A percentile compares a stretch with the other conserved stretches of the same genome.
These are phyloP conservation scores for Eilema depressum DNA, from an alignment of 2,888 invertebrate genomes.

Conservation along the genomic window DNA sequence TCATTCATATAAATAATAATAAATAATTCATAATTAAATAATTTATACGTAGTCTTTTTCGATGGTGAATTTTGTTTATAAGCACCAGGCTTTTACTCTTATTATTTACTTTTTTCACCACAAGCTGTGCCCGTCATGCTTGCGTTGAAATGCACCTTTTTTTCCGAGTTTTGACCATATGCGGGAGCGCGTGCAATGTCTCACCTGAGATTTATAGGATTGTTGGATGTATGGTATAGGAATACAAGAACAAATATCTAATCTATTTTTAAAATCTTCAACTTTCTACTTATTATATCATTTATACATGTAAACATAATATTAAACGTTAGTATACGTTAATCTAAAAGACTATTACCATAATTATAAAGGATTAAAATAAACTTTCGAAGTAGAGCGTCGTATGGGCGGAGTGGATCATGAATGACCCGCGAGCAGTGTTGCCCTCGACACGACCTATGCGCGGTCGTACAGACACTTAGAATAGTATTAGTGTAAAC, in stretches of 20 bases:
- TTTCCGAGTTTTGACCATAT: not conserved
- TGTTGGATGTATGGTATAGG: not conserved
- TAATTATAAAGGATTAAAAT: slow-evolving; percentile 52
- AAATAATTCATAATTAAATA: too few species aligned
- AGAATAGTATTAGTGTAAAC: slow-evolving; percentile 57
- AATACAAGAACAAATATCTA: not conserved
- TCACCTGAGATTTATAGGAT: not conserved
- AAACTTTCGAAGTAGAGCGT: slow-evolving; percentile 68
- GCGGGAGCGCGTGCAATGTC: not conserved
- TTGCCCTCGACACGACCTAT: slow-evolving; percentile 68
- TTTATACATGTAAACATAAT: not conserved
- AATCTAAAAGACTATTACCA: slow-evolving; percentile 26
- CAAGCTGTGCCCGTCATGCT: not conserved
- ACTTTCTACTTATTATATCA: not conserved
- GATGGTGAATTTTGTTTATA: not conserved
- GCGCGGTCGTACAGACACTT: slow-evolving; percentile 63
- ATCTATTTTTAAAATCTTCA: not conserved
- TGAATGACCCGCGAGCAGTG: slow-evolving; percentile 72
- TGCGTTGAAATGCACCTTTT: not conserved
- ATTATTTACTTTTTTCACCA: not conserved
- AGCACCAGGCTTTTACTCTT: not conserved
- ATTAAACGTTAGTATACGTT: not conserved
- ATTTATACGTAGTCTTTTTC: not conserved
- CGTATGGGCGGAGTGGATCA: slow-evolving; percentile 73
- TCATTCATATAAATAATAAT: too few species aligned